Base-by-base conservation (phyloP, 2,888 invertebrate species). In the Sussaba pulchella region DNA sequence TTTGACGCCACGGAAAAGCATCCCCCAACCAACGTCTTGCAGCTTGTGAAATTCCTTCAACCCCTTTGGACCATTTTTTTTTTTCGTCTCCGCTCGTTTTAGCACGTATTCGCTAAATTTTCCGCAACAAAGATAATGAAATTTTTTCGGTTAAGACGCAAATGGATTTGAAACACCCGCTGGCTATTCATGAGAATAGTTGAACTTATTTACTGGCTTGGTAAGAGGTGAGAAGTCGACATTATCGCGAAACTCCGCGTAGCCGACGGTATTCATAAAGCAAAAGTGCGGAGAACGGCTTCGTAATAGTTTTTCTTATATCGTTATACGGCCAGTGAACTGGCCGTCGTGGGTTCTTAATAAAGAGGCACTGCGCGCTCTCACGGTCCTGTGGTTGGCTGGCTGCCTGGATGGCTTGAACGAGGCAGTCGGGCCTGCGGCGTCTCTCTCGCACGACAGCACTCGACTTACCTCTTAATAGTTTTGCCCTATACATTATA, bases 281-380 rank as follows among this genome's bases (percentile, higher is more conserved):
- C 69, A 54, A 64, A 70, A 64, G 47, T 63, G 57, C 61, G 43
- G 74, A 57, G 67, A 75, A 80, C 74, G 57, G 63, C 24, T 61
- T 61, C 72, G 26, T 78, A 72, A 82, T 78, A 63, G 77, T 69
- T 69, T 77, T 82, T 82, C 71, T 73, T 59, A 64, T 39, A 63
- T 61, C 52, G 52, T 78, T 75, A 79, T 50, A 63, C 17, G 72
- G 24, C n/a, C 67, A 64, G 61, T 71, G 36, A 76, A 81, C 73
- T 31, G 72, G 69, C 70, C 45, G 66, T 76, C 57, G 52, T 59
- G 63, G 21, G 36, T 74, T 81, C 67, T 63, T 66, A 76, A 75
- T 78, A 77, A 71, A 72, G 59, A 59, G 57, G 66, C 66, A 59
- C 39, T 57, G 69, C 47, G 57, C 43, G 45, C 36, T 36, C 57